These are phyloP conservation scores for Benthosema pterotum DNA, from an alignment of 2,797 vertebrate species.

Conservation along the genomic window DNA sequence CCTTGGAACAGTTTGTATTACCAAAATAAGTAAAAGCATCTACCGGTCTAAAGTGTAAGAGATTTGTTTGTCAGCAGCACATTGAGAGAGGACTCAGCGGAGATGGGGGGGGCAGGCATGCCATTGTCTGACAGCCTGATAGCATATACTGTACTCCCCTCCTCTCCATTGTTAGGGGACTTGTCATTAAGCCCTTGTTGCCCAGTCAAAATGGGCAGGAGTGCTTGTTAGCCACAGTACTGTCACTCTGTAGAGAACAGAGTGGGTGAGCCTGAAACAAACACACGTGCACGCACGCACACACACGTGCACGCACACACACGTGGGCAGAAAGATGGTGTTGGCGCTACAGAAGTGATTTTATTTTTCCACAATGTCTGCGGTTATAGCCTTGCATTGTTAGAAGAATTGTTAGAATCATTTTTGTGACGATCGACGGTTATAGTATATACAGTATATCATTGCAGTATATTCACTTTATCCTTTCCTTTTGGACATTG, in stretches of 20 bases:
- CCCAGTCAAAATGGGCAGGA: conserved; percentile 68
- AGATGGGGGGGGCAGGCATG: conserved; percentile 59
- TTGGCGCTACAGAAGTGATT: conserved; percentile 58
- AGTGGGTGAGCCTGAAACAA: conserved; percentile 52
- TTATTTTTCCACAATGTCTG: conserved; percentile 56
- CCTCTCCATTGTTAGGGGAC: conserved; percentile 73
- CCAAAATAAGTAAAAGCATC: no score
- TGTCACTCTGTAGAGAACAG: conserved; percentile 65
- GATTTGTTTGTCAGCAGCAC: conserved; percentile 51
- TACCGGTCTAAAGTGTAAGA: no score
- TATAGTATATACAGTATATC: no score
- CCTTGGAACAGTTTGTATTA: no score
- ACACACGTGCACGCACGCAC: conserved; percentile 29
- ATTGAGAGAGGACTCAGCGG: conserved; percentile 47
- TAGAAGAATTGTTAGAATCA: conserved; percentile 33
- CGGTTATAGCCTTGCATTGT: conserved; percentile 51
- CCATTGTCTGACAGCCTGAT: conserved; percentile 68
- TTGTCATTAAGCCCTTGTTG: conserved; percentile 79
- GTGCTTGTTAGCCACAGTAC: conserved; percentile 67
- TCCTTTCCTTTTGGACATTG: conserved; percentile 15
- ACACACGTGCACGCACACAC: conserved; percentile 18
- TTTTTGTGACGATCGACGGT: no score
- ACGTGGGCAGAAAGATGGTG: conserved; percentile 51
- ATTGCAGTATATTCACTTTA: conserved; percentile 21
- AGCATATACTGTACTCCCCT: conserved; percentile 61